A percentile compares a stretch with the other conserved stretches of the same genome.
Conservation (phyloP, 30 jellyfish, hydroid and myxozoan genomes). For the Aurelia sp. region DNA sequence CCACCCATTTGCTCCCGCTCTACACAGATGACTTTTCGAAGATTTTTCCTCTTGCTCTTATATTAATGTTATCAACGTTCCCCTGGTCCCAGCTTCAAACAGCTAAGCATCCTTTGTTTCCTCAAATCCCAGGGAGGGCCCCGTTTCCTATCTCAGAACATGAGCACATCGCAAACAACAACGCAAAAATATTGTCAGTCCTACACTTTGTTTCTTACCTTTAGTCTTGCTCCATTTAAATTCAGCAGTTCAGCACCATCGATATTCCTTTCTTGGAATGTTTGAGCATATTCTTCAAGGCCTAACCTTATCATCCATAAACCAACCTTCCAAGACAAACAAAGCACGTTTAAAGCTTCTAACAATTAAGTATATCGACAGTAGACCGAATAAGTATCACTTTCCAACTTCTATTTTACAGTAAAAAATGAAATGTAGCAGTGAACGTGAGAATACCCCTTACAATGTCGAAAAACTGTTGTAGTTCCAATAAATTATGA, state of each 20-base stretch:
- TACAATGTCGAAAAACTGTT: no score
- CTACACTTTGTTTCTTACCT: constrained; percentile 53
- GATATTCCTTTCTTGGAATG: constrained; percentile 76
- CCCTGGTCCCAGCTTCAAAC: neutral
- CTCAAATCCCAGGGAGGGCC: no score
- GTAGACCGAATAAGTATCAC: no score
- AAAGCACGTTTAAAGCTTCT: no score
- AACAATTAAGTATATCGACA: no score
- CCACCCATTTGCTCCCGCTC: neutral
- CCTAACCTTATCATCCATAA: constrained; percentile 83
- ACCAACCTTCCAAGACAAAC: constrained; percentile 74
- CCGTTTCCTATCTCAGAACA: no score
- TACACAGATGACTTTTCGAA: neutral
- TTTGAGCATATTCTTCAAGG: constrained; percentile 70
- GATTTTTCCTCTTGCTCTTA: neutral
- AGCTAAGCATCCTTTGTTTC: no score
- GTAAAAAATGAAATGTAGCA: no score
- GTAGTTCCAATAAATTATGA: no score
- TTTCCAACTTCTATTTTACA: no score
- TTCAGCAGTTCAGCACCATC: constrained; percentile 77
- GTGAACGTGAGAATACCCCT: no score
- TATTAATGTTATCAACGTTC: neutral
- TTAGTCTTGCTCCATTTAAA: constrained; percentile 76
- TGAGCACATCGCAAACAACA: no score
- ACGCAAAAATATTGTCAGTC: neutral